Evolutionary conservation across 2,888 invertebrate species (phyloP), one percentile per base, ranked within the genome.

Genomic region (Drosophila austrosaltans): DNA sequence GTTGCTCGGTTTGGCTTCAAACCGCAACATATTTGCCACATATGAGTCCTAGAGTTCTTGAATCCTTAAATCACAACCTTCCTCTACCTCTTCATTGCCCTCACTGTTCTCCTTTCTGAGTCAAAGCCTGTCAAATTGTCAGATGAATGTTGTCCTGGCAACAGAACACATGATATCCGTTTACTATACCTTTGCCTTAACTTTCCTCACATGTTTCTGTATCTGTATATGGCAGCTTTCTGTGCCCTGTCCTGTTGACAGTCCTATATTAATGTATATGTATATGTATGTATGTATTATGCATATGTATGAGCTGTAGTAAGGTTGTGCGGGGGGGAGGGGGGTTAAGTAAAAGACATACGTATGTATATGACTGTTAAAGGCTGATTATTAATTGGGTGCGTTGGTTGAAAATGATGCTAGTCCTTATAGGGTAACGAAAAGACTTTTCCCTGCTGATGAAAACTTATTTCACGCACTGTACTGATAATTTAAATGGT

Each of bases 111-210:
- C 3, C 16, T 32, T 48, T 10, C 3, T 48, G 48, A 25, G 22
- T 48, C 48, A 48, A 48, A 48, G 48, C 48, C 48, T 25, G 48
- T 48, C 48, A 48, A 48, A 48, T 48, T 48, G 48, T 48, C 48
- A 48, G 48, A 4, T 25, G 25, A 12, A 48, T 48, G 48, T 48
- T 48, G 48, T 48, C 48, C 48, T 48, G 48, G 48, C 25, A 48
- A 48, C 48, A 12, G 25, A 8, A 25, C 48, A 48, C 48, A 8
- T 22, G 25, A 22, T 48, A 48, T 25, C 48, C 48, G 48, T 10
- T 48, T 12, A 25, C 48, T 25, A 16, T 16, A 22, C 48, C 48
- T 25, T 48, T 48, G 22, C 16, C 22, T 22, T 25, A 20, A 20
- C 20, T 42, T 0, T 16, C 5, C 16, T 16, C 16, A 42, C 42